Evolutionary conservation across 2,797 vertebrate species (phyloP).

Genomic region (Morelia viridis): DNA sequence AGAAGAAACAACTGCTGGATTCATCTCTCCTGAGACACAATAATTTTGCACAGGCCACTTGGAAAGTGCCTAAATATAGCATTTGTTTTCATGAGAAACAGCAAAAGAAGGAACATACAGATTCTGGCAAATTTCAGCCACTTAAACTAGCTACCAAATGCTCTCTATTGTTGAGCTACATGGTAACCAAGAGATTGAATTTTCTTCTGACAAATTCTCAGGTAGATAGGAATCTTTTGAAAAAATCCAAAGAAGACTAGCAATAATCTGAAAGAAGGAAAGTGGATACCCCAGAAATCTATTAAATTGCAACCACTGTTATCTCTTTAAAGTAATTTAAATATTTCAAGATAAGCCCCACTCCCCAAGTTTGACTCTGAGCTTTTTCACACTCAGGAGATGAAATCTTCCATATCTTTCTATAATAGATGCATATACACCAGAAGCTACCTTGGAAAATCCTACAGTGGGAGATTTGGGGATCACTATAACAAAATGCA

Average conservation of each 20-base stretch:
- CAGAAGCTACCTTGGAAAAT: not conserved
- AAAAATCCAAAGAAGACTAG: not conserved
- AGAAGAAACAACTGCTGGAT: constrained; percentile 1
- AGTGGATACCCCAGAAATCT: not conserved
- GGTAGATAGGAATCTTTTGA: not conserved
- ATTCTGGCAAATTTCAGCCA: not conserved
- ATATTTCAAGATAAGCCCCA: not conserved
- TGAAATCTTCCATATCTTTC: not conserved
- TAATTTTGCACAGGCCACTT: not conserved
- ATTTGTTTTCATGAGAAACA: constrained; percentile 18
- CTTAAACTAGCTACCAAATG: not conserved
- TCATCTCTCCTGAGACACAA: not conserved
- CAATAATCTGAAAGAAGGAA: not conserved
- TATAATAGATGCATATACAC: not conserved
- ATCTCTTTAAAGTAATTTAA: not conserved
- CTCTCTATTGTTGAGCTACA: not conserved
- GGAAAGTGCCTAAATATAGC: not conserved
- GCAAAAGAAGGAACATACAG: not conserved
- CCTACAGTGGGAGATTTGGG: not conserved
- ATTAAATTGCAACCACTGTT: not conserved
- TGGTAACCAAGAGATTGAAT: not conserved
- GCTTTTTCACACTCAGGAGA: not conserved
- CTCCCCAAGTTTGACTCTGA: not conserved
- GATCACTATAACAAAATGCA: not conserved
- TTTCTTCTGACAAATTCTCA: not conserved